Evolutionary conservation across 2,113 vertebrate species (phyloP).

Genomic region (Scophthalmus maximus): DNA sequence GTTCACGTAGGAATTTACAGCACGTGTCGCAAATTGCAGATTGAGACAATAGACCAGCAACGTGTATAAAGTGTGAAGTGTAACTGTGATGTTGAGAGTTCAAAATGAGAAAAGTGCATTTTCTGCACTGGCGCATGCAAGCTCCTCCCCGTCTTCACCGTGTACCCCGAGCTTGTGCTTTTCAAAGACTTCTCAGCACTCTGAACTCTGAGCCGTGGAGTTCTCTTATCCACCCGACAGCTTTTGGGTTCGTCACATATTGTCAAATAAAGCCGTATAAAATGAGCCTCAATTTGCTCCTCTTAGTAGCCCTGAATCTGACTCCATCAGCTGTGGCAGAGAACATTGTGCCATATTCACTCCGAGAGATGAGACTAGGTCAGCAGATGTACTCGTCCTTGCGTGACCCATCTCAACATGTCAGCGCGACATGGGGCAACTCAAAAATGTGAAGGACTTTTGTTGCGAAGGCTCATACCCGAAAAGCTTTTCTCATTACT

Average conservation of each 20-base stretch:
- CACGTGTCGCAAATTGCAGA: no score
- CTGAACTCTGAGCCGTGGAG: constrained; percentile 14
- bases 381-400: constrained; percentile 40
- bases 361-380: constrained; percentile 51
- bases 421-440: constrained; percentile 23
- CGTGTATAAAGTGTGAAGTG: not conserved
- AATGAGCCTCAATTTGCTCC: constrained; percentile 45
- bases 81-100: not conserved
- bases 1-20: no score
- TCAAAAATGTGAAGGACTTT: constrained; percentile 24
- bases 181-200: constrained; percentile 2
- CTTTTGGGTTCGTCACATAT: constrained; percentile 47
- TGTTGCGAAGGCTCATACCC: constrained; percentile 1
- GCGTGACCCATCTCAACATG: constrained; percentile 32
- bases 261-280: constrained; percentile 49
- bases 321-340: constrained; percentile 48
- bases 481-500: constrained; percentile 23
- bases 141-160: not conserved
- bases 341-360: constrained; percentile 44
- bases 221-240: constrained; percentile 11
- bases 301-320: constrained; percentile 47
- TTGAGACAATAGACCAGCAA: not conserved
- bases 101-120: not conserved
- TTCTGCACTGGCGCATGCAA: not conserved
- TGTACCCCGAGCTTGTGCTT: not conserved